Percentiles rank a stretch among this genome's conserved stretches.
phyloP scores from a whole-genome alignment of 1,140 invertebrate species.

The Listronotus oregonensis region DNA sequence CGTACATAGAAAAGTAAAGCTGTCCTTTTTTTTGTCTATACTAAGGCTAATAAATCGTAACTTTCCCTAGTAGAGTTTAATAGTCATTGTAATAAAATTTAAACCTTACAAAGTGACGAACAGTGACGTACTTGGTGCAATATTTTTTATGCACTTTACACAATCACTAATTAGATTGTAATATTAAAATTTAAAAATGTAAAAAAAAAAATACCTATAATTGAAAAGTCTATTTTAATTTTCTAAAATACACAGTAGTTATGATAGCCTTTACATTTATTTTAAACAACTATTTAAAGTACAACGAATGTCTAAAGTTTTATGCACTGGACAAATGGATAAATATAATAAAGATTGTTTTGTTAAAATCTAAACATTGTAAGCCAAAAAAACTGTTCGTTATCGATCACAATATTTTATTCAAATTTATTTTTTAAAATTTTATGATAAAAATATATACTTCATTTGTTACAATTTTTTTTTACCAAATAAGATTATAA shows the following conservation, averaged over 20 bases:
- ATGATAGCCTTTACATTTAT: slow-evolving; percentile 24
- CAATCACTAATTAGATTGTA: neutral
- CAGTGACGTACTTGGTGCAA: neutral
- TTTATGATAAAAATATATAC: neutral
- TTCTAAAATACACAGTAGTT: slow-evolving; percentile 45
- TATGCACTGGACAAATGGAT: slow-evolving; percentile 47
- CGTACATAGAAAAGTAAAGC: too few relatives aligned
- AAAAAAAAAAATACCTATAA: slow-evolving; percentile 36
- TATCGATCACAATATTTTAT: slow-evolving; percentile 3
- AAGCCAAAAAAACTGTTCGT: slow-evolving; percentile 38
- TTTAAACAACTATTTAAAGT: slow-evolving; percentile 39
- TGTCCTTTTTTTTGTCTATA: too few relatives aligned
- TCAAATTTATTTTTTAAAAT: slow-evolving; percentile 21
- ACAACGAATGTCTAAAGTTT: slow-evolving; percentile 43
- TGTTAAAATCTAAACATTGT: slow-evolving; percentile 32
- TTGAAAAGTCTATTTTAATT: slow-evolving; percentile 42
- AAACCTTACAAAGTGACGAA: too few relatives aligned
- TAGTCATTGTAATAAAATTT: too few relatives aligned
- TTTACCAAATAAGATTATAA: too few relatives aligned
- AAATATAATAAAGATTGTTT: slow-evolving; percentile 38
- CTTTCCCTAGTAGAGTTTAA: too few relatives aligned
- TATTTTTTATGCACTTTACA: neutral
- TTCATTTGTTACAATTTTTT: too few relatives aligned
- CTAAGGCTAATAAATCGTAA: too few relatives aligned
- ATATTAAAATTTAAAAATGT: slow-evolving; percentile 24